These are phyloP conservation scores for Lepus timidus DNA, from an alignment of 2,113 vertebrate species.

Conservation along the genomic window DNA sequence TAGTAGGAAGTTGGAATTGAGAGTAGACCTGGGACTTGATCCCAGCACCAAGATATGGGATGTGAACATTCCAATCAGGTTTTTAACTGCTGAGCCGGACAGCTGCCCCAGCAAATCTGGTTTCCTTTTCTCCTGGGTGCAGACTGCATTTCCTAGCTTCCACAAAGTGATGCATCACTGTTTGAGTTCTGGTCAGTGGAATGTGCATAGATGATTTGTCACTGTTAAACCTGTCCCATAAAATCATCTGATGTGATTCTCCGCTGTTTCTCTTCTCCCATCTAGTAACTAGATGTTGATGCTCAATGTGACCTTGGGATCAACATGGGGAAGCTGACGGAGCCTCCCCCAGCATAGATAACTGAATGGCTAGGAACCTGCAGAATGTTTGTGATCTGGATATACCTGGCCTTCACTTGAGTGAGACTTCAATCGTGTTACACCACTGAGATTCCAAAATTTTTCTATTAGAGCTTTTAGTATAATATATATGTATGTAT, in stretches of 20 bases:
- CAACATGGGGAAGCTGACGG: background rate
- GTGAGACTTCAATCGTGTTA: slow-evolving; percentile 15
- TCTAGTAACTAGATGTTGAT: slow-evolving; percentile 29
- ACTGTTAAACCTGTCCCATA: slow-evolving; percentile 18
- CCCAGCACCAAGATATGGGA: too few species aligned
- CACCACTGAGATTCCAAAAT: background rate
- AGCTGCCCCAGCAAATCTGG: background rate
- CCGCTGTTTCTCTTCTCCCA: slow-evolving; percentile 34
- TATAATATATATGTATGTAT: background rate
- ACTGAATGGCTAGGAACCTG: background rate
- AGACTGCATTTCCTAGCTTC: background rate
- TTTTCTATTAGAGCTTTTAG: slow-evolving; percentile 43
- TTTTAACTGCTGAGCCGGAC: too few species aligned
- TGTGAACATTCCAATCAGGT: too few species aligned
- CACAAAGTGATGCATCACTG: background rate
- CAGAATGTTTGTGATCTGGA: background rate
- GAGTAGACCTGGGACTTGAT: too few species aligned
- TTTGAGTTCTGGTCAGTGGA: slow-evolving; percentile 4
- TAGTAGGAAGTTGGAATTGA: too few species aligned
- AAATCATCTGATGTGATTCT: background rate
- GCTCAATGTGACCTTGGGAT: background rate
- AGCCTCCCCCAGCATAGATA: background rate
- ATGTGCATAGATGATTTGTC: background rate
- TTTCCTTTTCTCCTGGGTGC: slow-evolving; percentile 21
- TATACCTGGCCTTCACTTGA: background rate